Percentiles rank a stretch among this genome's conserved stretches.
Conservation (phyloP, 1,140 invertebrate species). For the Aphidius gifuensis region DNA sequence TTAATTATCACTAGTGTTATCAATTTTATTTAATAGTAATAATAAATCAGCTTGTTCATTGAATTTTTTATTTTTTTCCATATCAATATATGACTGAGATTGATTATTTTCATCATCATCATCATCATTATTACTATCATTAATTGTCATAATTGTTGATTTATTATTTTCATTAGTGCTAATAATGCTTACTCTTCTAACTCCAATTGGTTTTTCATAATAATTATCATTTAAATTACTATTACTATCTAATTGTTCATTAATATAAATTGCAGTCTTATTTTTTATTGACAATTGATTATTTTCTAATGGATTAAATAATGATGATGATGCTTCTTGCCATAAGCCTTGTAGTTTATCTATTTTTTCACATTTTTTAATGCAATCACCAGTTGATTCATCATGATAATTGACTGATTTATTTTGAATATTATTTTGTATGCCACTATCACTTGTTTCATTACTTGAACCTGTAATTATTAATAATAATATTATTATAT, state of each 20-base stretch:
- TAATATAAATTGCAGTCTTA: constrained; percentile 37
- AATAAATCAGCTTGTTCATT: constrained; percentile 33
- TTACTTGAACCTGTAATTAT: constrained; percentile 24
- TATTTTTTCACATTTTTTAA: constrained; percentile 50
- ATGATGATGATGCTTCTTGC: constrained; percentile 37
- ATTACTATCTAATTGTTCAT: constrained; percentile 33
- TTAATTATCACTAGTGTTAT: no score
- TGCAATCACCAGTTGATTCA: constrained; percentile 42
- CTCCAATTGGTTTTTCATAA: constrained; percentile 56
- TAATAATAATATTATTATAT: constrained; percentile 10
- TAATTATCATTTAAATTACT: constrained; percentile 38
- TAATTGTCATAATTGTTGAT: constrained; percentile 33
- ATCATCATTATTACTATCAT: no score
- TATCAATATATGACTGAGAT: constrained; percentile 56
- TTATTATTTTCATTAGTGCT: constrained; percentile 49
- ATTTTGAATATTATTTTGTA: constrained; percentile 28
- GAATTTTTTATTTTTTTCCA: constrained; percentile 41
- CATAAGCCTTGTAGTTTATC: constrained; percentile 50
- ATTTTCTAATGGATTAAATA: constrained; percentile 27
- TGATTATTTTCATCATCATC: constrained; percentile 34
- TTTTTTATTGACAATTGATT: constrained; percentile 22
- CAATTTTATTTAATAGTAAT: neutral
- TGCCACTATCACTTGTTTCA: constrained; percentile 23
- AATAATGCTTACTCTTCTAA: constrained; percentile 40
- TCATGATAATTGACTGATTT: constrained; percentile 48